These are phyloP conservation scores for Cephalopachus bancanus DNA, from an alignment of 2,797 vertebrate genomes.

Conservation along the genomic window DNA sequence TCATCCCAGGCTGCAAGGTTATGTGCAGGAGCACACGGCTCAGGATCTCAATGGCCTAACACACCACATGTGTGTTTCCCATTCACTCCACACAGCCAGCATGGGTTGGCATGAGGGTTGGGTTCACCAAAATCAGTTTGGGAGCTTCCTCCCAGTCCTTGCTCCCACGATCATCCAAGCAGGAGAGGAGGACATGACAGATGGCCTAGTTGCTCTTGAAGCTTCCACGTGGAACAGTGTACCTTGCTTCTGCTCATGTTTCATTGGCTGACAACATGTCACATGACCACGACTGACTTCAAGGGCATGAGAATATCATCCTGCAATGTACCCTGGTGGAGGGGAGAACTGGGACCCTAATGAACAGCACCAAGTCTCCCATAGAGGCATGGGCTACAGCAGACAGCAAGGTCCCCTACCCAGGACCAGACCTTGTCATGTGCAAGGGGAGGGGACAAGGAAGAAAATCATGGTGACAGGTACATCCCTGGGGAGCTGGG, in stretches of 20 bases:
- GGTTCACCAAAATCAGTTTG: background rate
- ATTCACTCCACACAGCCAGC: background rate
- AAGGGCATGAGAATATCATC: too few species aligned
- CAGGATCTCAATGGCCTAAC: background rate
- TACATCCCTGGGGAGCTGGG: background rate
- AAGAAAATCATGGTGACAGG: background rate
- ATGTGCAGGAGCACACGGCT: background rate
- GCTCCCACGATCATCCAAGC: background rate
- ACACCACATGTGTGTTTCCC: background rate
- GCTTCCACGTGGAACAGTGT: fast-evolving
- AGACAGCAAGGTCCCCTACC: background rate
- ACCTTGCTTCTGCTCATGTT: background rate
- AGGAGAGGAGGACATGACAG: background rate
- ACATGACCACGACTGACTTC: background rate
- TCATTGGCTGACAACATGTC: background rate
- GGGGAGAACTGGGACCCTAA: background rate
- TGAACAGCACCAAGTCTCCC: background rate
- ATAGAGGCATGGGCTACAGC: background rate
- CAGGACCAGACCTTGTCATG: background rate
- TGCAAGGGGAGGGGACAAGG: background rate
- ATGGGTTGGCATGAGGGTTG: background rate
- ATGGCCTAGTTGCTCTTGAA: background rate
- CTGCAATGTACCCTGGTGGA: background rate
- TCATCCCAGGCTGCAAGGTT: background rate
- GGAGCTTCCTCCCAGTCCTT: background rate